Conservation (phyloP, 2,888 invertebrate species). For the Tetragonisca angustula region DNA sequence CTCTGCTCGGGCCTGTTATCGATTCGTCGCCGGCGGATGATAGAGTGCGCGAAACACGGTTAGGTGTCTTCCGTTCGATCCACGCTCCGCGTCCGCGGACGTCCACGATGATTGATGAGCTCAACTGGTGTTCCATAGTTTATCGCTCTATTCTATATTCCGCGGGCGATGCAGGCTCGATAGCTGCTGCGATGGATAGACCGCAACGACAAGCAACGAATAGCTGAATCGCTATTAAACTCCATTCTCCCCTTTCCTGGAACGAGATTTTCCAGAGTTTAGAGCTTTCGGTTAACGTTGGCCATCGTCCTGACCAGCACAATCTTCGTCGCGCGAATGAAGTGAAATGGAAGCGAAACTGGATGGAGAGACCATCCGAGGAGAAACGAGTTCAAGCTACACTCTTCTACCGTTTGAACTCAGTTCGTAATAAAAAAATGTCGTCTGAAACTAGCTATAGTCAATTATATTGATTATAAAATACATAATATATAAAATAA, state of each 20-base stretch:
- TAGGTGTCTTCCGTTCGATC: conserved; percentile 30
- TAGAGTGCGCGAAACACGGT: conserved; percentile 43
- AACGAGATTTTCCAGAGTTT: background rate
- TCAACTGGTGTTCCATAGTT: conserved; percentile 33
- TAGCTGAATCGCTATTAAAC: background rate
- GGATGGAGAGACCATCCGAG: too few species aligned
- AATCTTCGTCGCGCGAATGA: background rate
- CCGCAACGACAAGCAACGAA: background rate
- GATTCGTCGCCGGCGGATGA: conserved; percentile 42
- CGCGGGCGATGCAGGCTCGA: background rate
- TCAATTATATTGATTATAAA: too few species aligned
- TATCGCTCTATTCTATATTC: conserved; percentile 31
- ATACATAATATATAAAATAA: too few species aligned
- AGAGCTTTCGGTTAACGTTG: background rate
- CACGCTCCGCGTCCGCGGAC: background rate
- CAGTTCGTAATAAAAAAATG: too few species aligned
- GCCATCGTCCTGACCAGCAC: background rate
- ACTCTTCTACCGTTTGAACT: too few species aligned
- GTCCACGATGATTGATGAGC: conserved; percentile 42
- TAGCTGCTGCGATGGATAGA: conserved; percentile 11
- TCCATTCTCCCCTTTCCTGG: background rate
- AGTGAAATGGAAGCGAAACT: too few species aligned
- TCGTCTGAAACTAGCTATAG: too few species aligned
- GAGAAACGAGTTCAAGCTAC: too few species aligned
- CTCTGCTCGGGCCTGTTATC: conserved; percentile 32